Percentiles rank a stretch among this genome's conserved stretches.
These are phyloP conservation scores for Elaphurus davidianus DNA, from an alignment of 2,113 vertebrate species.

Conservation along the genomic window DNA sequence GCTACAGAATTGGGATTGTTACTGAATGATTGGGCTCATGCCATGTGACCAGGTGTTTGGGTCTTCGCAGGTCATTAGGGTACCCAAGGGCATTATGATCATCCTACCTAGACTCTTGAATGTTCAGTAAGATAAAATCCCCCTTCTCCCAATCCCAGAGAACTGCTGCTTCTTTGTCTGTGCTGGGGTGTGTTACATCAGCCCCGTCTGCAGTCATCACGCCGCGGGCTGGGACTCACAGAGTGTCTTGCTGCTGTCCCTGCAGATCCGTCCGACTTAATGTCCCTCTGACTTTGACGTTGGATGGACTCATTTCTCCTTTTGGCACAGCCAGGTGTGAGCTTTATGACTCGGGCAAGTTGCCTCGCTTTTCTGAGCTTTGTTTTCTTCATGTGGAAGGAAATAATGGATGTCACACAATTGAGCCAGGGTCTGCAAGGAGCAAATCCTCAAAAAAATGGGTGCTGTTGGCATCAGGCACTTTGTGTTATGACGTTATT, in stretches of 20 bases:
- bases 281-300: not conserved
- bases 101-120: not conserved
- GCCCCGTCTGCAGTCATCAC: fast-evolving
- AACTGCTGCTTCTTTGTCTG: fast-evolving
- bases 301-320: not conserved
- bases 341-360: not conserved
- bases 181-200: not conserved
- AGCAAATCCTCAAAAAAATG: not conserved
- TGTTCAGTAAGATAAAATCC: not conserved
- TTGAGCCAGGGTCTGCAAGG: not conserved
- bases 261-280: fast-evolving
- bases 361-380: not conserved
- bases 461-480: not conserved
- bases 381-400: not conserved
- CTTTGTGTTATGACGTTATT: fast-evolving
- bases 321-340: not conserved
- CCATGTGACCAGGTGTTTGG: not conserved
- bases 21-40: not conserved
- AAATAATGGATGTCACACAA: not conserved
- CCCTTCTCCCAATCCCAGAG: not conserved
- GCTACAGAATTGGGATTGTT: not conserved
- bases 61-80: not conserved
- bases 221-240: fast-evolving
- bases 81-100: fast-evolving
- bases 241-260: too few relatives aligned